Conservation (phyloP, 2,113 vertebrate genomes). For the Sula dactylatra region DNA sequence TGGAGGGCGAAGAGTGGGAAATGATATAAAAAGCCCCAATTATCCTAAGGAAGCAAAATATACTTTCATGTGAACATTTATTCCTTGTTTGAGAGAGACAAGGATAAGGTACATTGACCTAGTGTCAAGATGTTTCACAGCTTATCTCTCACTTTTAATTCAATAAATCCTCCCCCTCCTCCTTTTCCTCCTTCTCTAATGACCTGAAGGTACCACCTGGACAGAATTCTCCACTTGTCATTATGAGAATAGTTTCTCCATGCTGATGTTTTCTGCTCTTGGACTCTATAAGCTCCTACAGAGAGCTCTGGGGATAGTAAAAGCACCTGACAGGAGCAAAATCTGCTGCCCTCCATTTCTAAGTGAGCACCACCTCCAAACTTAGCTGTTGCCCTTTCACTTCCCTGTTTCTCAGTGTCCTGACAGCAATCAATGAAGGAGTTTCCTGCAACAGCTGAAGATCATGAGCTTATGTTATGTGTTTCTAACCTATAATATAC, state of each 20-base stretch:
- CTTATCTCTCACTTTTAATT: neutral
- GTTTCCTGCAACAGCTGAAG: neutral
- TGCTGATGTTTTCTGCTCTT: neutral
- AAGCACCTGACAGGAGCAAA: neutral
- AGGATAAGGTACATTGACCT: neutral
- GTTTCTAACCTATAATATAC: neutral
- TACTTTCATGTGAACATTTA: neutral
- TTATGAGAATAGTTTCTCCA: neutral
- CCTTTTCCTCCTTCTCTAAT: neutral
- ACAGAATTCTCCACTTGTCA: neutral
- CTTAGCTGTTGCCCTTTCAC: neutral
- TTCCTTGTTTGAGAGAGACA: neutral
- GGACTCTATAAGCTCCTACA: neutral
- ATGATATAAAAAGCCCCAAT: neutral
- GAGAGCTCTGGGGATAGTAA: neutral
- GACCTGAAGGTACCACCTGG: neutral
- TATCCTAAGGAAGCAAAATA: neutral
- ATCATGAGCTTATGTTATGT: neutral
- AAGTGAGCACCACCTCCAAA: neutral
- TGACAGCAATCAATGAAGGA: neutral
- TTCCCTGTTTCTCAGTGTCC: neutral
- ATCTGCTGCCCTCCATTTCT: neutral
- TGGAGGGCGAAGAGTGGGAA: neutral
- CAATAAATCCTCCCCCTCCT: neutral
- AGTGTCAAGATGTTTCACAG: neutral